Conservation (phyloP, 2,888 invertebrate species). For the Brachyptera putata region DNA sequence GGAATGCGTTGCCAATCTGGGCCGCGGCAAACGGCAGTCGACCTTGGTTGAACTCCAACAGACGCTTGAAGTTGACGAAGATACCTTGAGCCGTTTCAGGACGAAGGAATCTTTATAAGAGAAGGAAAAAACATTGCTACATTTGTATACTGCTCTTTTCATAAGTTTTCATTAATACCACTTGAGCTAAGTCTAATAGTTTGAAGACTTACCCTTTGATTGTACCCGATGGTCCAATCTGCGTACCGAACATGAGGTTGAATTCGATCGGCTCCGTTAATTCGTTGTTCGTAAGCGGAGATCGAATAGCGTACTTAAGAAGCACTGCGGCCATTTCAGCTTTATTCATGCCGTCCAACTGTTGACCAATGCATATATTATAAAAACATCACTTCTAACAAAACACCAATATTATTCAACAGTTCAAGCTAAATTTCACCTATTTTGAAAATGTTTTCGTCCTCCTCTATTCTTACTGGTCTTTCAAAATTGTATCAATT, state of each 20-base stretch:
- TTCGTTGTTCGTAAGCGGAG: conserved; percentile 92
- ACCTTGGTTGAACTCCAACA: conserved; percentile 96
- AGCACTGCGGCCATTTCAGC: conserved; percentile 84
- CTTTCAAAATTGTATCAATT: too few relatives aligned
- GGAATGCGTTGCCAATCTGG: conserved; percentile 96
- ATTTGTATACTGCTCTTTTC: too few relatives aligned
- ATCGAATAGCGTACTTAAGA: conserved; percentile 85
- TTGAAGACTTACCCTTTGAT: conserved; percentile 73
- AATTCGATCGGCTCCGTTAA: conserved; percentile 95
- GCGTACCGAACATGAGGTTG: conserved; percentile 98
- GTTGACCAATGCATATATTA: background rate
- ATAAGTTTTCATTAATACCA: too few relatives aligned
- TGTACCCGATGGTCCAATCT: conserved; percentile 94
- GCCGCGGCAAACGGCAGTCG: conserved; percentile 96
- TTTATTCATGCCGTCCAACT: conserved; percentile 85
- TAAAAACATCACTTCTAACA: background rate
- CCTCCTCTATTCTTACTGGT: too few relatives aligned
- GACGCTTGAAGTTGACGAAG: conserved; percentile 97
- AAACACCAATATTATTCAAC: too few relatives aligned
- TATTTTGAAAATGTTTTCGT: too few relatives aligned
- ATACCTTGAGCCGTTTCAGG: conserved; percentile 99
- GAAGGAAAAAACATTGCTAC: too few relatives aligned
- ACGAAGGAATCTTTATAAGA: conserved; percentile 80
- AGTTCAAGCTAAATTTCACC: too few relatives aligned
- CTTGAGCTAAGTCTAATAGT: too few relatives aligned